Percentiles rank a stretch among this genome's conserved stretches.
Evolutionary conservation across 1,140 invertebrate species (phyloP).

Genomic region (Calliphora vicina): DNA sequence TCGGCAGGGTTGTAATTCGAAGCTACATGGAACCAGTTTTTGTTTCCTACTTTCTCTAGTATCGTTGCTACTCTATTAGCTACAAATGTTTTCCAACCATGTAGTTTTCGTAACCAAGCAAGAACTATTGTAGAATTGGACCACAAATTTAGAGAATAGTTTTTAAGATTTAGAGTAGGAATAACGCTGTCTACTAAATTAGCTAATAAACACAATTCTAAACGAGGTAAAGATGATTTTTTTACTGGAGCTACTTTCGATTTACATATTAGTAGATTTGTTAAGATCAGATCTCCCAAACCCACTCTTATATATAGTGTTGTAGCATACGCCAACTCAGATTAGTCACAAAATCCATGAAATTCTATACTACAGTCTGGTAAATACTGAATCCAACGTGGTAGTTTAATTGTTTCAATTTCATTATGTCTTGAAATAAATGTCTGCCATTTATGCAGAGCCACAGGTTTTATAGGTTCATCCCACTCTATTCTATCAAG

Average conservation of each 20-base stretch:
- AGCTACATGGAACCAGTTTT: no score
- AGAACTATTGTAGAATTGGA: neutral
- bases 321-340: neutral
- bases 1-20: neutral
- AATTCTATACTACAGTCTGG: no score
- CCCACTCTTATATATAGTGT: neutral
- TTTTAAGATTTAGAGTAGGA: neutral
- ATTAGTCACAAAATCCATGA: neutral
- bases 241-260: neutral
- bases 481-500: conserved; percentile 59
- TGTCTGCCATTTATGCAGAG: no score
- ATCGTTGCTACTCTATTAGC: neutral
- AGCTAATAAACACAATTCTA: neutral
- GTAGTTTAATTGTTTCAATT: neutral
- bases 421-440: neutral
- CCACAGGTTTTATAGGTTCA: neutral
- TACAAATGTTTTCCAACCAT: neutral
- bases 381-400: no score
- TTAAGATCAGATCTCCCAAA: neutral
- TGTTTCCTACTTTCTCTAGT: neutral
- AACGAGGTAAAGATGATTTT: no score
- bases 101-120: neutral
- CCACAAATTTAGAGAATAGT: no score
- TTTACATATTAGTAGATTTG: neutral
- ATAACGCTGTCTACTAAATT: neutral